Evolutionary conservation across 2,888 invertebrate genomes (phyloP), one percentile per base, ranked within the genome.

Genomic region (Allygus modestus): DNA sequence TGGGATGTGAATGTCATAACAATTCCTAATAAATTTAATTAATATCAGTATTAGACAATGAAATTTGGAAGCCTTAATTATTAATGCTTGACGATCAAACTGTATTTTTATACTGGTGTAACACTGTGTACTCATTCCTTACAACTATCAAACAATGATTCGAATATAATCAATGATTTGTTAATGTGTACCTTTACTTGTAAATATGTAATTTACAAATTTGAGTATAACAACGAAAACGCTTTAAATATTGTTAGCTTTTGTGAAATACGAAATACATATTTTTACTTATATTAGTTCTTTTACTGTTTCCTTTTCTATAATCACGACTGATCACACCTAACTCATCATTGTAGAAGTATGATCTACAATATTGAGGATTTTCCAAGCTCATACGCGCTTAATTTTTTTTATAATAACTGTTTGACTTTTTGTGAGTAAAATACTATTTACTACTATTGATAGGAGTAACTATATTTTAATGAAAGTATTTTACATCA

Each of bases 211-310:
- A n/a, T 51, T 37, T 7, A 37, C 51, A n/a, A 58, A 58, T 58
- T 20, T 23, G 20, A 23, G 2, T 20, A 58, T 12, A 58, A 65
- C 65, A 65, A 15, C 31, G 65, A 65, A 28, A 65, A 65, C 65
- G 65, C 65, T 65, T 65, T 65, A 65, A 28, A 65, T 65, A 65
- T 65, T 65, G 28, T 65, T 28, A 31, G 65, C 31, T 23, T 15
- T 65, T 28, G 28, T 28, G 26, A 65, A 23, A 28, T 15, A 28
- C 2, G 1, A 54, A 54, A 54, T 46, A 54, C 20, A 54, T 54
- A 54, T 23, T 54, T 23, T 54, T 5, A 7, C 17, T 37, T 37
- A 37, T 37, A n/a, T n/a, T n/a, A n/a, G n/a, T n/a, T n/a, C n/a
- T n/a, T n/a, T n/a, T n/a, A n/a, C n/a, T 46, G 46, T 46, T 46